Evolutionary conservation across 2,113 vertebrate species (phyloP), one percentile per base, ranked within the genome.

Genomic region (Ginglymostoma cirratum): DNA sequence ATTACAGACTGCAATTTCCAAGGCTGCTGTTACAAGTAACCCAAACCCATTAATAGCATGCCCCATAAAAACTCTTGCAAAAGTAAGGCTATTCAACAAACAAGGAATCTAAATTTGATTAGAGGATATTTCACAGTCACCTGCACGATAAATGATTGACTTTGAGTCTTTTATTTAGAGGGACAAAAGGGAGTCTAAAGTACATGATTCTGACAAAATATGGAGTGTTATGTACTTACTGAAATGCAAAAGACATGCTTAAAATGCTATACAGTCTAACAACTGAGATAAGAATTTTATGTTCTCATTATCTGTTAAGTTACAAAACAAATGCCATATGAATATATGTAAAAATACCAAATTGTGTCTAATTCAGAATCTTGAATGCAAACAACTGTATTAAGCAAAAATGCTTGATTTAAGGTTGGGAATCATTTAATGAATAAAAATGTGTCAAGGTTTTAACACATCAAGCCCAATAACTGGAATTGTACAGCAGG

Each of bases 111-210:
- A 95, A 80, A 96, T 48, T 96, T 96, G 96, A 97, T 96, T 97
- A 96, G 96, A 96, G 96, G 96, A 96, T 96, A 97, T 96, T 97
- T 96, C 96, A 96, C 96, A 97, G 97, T 65, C 78, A 72, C 45
- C 72, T 65, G 65, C 76, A 86, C 38, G 27, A 38, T n/a, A 85
- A 66, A 96, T n/a, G 21, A 96, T 42, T 61, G 52, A 85, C 23
- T 24, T 15, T 66, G 76, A 23, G 14, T 72, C n/a, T 78, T 80
- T 80, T 48, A 96, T 66, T 96, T 42, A 55, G n/a, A 66, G 55
- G 27, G 85, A 38, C n/a, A 90, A 7, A 95, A 95, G 72, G 67
- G 52, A 72, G 69, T 67, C 24, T 95, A 70, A 72, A 95, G 48
- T 72, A 72, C 94, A 95, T 95, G 94, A 72, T 72, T 95, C 3